phyloP scores from a whole-genome alignment of 2,113 vertebrate species.

The Conger conger region DNA sequence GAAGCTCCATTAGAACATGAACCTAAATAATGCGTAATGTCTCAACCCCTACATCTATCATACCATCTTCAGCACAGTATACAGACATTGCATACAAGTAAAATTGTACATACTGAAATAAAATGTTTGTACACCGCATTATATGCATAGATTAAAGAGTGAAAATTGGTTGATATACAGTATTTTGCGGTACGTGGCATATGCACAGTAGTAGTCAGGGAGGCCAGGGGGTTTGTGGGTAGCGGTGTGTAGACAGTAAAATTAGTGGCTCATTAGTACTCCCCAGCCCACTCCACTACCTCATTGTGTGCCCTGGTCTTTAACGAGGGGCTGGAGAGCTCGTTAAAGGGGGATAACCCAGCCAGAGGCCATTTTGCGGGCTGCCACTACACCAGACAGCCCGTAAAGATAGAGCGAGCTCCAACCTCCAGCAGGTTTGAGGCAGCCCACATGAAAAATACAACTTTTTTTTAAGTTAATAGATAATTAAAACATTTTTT shows the following conservation, averaged over 20 bases:
- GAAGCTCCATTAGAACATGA: too few species aligned
- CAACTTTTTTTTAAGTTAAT: neutral
- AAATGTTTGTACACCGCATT: neutral
- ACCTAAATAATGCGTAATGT: too few species aligned
- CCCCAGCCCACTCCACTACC: neutral
- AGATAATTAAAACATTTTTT: too few species aligned
- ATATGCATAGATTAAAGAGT: neutral
- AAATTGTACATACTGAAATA: neutral
- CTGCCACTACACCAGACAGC: neutral
- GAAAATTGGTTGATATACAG: neutral
- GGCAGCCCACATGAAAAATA: neutral
- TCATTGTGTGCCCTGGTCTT: neutral
- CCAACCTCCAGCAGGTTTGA: neutral
- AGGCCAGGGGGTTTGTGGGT: neutral
- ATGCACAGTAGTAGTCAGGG: neutral
- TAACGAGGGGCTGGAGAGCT: constrained; percentile 4
- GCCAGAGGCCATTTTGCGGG: neutral
- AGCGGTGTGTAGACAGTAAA: constrained; percentile 1
- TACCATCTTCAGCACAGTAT: too few species aligned
- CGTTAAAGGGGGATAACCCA: neutral
- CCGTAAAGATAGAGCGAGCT: neutral
- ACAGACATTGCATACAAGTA: too few species aligned
- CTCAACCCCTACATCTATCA: too few species aligned
- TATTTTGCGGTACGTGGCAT: neutral
- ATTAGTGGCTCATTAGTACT: constrained; percentile 20